Evolutionary conservation across 2,888 invertebrate species (phyloP).

Genomic region (Seira ritae): DNA sequence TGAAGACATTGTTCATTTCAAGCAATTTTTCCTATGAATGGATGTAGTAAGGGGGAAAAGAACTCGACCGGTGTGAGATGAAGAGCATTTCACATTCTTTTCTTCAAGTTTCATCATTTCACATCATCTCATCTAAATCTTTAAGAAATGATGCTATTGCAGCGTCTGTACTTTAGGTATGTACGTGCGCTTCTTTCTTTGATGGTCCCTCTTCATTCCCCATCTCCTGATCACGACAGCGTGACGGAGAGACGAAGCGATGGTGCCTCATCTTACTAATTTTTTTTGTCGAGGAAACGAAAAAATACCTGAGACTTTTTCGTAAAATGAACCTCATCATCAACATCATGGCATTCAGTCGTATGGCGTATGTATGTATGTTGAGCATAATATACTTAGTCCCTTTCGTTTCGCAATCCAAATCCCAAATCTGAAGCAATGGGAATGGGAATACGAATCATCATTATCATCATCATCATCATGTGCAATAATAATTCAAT

Average conservation of each 20-base stretch:
- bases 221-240: constrained; percentile 73
- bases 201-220: constrained; percentile 47
- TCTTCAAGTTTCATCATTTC: constrained; percentile 1
- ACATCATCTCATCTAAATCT: neutral
- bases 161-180: neutral
- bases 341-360: constrained; percentile 2
- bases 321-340: neutral
- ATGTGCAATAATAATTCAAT: no score
- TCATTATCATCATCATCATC: no score
- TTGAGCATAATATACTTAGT: no score
- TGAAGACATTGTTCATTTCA: no score
- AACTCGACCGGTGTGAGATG: neutral
- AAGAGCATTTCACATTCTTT: constrained; percentile 13
- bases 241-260: constrained; percentile 70
- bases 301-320: neutral
- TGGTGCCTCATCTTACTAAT: constrained; percentile 49
- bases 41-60: no score
- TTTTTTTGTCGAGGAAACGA: constrained; percentile 44
- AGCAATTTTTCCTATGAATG: no score
- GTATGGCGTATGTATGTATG: no score
- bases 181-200: constrained; percentile 24
- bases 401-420: no score
- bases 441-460: no score
- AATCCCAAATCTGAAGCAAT: no score
- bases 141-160: neutral